Evolutionary conservation across 2,113 vertebrate genomes (phyloP), one percentile per base, ranked within the genome.

Genomic region (Athene noctua): DNA sequence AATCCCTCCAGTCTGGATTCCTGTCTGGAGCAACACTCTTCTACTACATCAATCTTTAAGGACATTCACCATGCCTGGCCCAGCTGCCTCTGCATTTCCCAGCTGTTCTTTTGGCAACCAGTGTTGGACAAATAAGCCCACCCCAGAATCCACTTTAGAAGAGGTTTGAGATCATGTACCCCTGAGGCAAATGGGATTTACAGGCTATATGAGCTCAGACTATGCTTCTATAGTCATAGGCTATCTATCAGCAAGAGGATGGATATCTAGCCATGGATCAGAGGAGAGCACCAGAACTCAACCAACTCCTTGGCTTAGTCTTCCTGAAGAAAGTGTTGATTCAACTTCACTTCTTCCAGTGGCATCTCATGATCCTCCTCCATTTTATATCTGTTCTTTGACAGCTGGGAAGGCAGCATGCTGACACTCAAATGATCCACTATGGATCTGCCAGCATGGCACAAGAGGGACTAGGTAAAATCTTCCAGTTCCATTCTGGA

Each of bases 91-190:
- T 27, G 11, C 89, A 91, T 95, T 97, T 97, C 95, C 89, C 95
- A 96, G 94, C 93, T 96, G 95, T 78, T 97, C 92, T 94, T 92
- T 96, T 96, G 96, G 95, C 95, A 96, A 44, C 44, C 61, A 63
- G 2, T 26, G 40, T 75, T 94, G 95, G 89, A 95, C 91, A 96
- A 96, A 94, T 83, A 96, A 96, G 84, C 89, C 94, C 82, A 90
- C 82, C 67, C 88, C 80, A 95, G 65, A 96, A 94, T 95, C 47
- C 47, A 71, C 86, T 92, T 92, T 79, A 92, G 91, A 91, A 84
- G 83, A 93, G 65, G 14, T 65, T 87, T 92, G 83, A 94, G 87
- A 89, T 92, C 80, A 61, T 86, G 80, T 94, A 80, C 86, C 94
- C 86, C 80, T 85, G 78, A 87, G 89, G 89, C 93, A 97, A 77